phyloP scores from a whole-genome alignment of 2,888 invertebrate genomes.

The Daptonema setosum region DNA sequence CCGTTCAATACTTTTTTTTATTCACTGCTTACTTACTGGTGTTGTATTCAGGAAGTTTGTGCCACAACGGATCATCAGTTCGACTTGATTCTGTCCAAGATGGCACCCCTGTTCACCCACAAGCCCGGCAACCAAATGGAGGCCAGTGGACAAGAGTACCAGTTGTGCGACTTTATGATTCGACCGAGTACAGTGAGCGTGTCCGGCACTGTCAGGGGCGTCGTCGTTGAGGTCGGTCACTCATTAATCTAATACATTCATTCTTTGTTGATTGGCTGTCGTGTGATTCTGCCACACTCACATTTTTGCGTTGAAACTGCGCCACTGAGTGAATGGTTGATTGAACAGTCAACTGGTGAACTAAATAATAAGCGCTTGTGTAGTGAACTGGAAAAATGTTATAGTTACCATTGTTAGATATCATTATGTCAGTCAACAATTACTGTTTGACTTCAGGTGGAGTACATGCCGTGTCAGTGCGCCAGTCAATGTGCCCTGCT shows the following conservation, averaged over 20 bases:
- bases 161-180: neutral
- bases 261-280: no score
- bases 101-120: neutral
- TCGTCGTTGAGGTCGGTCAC: neutral
- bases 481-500: neutral
- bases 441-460: neutral
- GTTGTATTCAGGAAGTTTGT: neutral
- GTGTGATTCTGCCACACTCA: no score
- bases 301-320: no score
- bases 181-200: neutral
- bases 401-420: no score
- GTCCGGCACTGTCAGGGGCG: neutral
- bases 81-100: neutral
- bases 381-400: no score
- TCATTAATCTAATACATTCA: no score
- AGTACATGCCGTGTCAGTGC: neutral
- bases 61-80: neutral
- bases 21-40: no score
- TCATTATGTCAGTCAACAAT: no score
- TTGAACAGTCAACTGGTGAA: no score
- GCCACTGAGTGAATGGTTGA: no score
- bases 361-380: no score
- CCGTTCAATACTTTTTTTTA: no score
- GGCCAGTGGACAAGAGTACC: neutral
- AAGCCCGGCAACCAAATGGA: neutral